These are phyloP conservation scores for Tricholauxania praeusta DNA, from an alignment of 2,888 invertebrate genomes.

Conservation along the genomic window DNA sequence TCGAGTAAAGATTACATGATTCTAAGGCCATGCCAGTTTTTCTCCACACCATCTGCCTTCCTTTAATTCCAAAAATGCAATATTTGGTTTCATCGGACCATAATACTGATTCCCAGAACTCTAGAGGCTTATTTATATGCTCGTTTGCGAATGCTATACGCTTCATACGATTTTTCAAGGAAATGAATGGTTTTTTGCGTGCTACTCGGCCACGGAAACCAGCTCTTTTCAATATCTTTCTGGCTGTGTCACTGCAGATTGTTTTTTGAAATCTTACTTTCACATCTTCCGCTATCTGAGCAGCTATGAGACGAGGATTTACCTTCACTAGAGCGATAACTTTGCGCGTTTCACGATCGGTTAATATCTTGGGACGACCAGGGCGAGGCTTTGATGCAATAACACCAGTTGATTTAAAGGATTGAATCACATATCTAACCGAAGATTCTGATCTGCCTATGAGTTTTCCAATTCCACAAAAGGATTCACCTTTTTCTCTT, in stretches of 20 bases:
- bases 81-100: slow-evolving; percentile 33
- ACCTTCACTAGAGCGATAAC: slow-evolving; percentile 20
- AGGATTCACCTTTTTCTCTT: slow-evolving; percentile 7
- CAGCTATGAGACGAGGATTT: slow-evolving; percentile 28
- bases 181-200: slow-evolving; percentile 20
- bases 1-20: slow-evolving; percentile 38
- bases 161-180: slow-evolving; percentile 26
- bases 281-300: slow-evolving; percentile 23
- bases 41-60: slow-evolving; percentile 38
- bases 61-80: slow-evolving; percentile 40
- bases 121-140: slow-evolving; percentile 13
- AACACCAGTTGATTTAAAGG: slow-evolving; percentile 33
- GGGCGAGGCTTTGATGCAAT: slow-evolving; percentile 33
- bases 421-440: no score
- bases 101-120: slow-evolving; percentile 15
- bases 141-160: slow-evolving; percentile 28
- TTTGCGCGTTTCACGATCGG: slow-evolving; percentile 29
- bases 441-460: slow-evolving; percentile 17
- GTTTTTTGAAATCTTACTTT: no score
- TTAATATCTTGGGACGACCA: slow-evolving; percentile 29
- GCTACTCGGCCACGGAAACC: slow-evolving; percentile 12
- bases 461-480: slow-evolving; percentile 15
- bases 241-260: slow-evolving; percentile 19
- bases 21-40: slow-evolving; percentile 38
- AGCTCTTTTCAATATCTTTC: slow-evolving; percentile 26